phyloP scores from a whole-genome alignment of 1,140 invertebrate genomes.

The Drosophila nannoptera region DNA sequence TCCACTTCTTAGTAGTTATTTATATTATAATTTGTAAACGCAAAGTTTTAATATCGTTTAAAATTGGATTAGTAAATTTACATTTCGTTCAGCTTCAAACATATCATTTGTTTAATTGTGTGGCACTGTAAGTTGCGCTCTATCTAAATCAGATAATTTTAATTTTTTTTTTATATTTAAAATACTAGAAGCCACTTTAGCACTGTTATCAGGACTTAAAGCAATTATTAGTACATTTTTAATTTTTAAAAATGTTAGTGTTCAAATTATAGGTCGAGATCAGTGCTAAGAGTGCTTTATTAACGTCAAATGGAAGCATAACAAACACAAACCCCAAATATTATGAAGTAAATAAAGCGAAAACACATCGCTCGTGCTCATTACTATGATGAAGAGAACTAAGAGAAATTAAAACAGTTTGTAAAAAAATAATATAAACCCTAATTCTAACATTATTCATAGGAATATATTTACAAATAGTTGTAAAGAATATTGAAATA shows the following conservation, averaged over 20 bases:
- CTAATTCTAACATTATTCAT: conserved; percentile 71
- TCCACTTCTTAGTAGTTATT: conserved; percentile 28
- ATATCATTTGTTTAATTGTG: conserved; percentile 67
- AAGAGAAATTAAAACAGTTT: conserved; percentile 48
- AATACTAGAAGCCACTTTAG: conserved; percentile 37
- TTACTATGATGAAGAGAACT: conserved; percentile 27
- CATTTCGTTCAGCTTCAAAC: conserved; percentile 60
- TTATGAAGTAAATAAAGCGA: conserved; percentile 44
- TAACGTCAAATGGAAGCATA: conserved; percentile 10
- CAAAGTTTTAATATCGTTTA: conserved; percentile 39
- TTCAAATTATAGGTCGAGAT: conserved; percentile 70
- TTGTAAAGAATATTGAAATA: conserved; percentile 48
- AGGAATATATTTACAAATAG: conserved; percentile 73
- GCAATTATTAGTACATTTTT: conserved; percentile 74
- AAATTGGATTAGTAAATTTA: conserved; percentile 48
- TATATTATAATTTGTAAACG: conserved; percentile 20
- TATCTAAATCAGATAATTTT: conserved; percentile 55
- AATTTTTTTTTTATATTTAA: conserved; percentile 15
- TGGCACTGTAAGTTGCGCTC: conserved; percentile 24
- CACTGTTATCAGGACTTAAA: conserved; percentile 54
- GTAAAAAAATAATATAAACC: conserved; percentile 49
- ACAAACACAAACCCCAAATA: conserved; percentile 31
- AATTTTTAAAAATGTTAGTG: conserved; percentile 67
- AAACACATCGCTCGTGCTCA: conserved; percentile 55
- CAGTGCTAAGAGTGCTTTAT: conserved; percentile 54